Evolutionary conservation across 2,797 vertebrate species (phyloP), one percentile per base, ranked within the genome.

Genomic region (Threskiornis aethiopicus): DNA sequence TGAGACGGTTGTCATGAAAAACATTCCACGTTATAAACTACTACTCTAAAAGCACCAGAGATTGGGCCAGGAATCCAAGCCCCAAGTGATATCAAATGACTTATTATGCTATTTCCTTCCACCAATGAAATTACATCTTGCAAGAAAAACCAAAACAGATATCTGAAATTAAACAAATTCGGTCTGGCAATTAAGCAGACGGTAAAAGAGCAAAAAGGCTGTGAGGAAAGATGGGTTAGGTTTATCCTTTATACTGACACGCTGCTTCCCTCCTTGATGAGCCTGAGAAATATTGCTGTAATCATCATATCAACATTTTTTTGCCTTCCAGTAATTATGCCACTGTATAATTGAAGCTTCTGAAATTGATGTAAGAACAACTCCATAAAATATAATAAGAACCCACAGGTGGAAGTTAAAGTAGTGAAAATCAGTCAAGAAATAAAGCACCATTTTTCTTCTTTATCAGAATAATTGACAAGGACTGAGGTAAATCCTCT

Each of bases 1-100:
- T 91, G 95, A 96, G 95, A 87, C 46, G 35, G 95, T 94, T 94
- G 96, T 96, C 97, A 96, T 94, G 95, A 96, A 96, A 97, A 96
- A 97, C 94, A 94, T 94, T 96, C 95, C 93, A 88, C 16, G 0
- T 94, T 94, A 95, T 91, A 96, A 97, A 94, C 92, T 96, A 89
- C 87, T 94, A 84, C 70, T 95, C 92, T 96, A 78, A 96, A 95
- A 97, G 93, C 79, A 95, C 79, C 90, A 95, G 79, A 83, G 92
- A 89, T 51, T 91, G 89, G 93, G 96, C 94, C 95, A 97, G 81
- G 90, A 97, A 96, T 96, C 73, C 51, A 96, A 95, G 90, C 76
- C 92, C 87, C 87, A 89, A 97, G 94, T 96, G 93, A 93, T 96
- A 97, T 96, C 94, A 86, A 96, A 96, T 95, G 84, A 97, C 96